Evolutionary conservation across 2,113 vertebrate genomes (phyloP), one percentile per base, ranked within the genome.

Genomic region (Pelobates fuscus): DNA sequence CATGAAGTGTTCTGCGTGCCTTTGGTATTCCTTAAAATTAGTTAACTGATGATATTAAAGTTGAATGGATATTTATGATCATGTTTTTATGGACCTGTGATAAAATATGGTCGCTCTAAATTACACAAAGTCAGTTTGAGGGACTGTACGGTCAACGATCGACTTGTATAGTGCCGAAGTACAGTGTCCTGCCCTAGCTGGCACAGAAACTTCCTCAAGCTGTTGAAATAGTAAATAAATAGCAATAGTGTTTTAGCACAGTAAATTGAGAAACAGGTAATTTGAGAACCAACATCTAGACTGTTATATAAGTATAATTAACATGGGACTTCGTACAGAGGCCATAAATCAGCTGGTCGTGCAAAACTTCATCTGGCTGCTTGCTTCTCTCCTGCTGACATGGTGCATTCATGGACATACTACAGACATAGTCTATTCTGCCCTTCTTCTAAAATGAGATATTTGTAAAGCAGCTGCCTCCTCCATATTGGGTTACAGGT

Each of bases 381-480:
- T 74, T 74, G 60, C 44, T 65, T 63, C 32, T 63, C 21, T 10
- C 58, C 61, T 75, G 71, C 63, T 75, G 62, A 59, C 71, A 59
- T 25, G 27, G 24, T 75, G 25, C 62, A 75, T 67, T 75, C 52
- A 30, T 75, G 37, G 54, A 67, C 71, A 75, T 52, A 21, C 32
- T 75, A 58, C 65, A 66, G 63, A n/a, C 71, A 65, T 65, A 57
- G 55, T 49, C 61, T 73, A 46, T 29, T 63, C 60, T 23, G 52
- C 67, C 66, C 62, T 74, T 67, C 49, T 75, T 44, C 66, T 67
- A 67, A 23, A 17, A 67, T 62, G 11, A 15, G 5, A n/a, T 44
- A 27, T 57, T 67, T 75, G 37, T 58, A 75, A 54, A 67, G 49
- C 71, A 73, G 62, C 71, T 75, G 62, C 71, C 49, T 59, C 62